Conservation (phyloP, 2,113 vertebrate genomes). For the Pollimyrus isidori region DNA sequence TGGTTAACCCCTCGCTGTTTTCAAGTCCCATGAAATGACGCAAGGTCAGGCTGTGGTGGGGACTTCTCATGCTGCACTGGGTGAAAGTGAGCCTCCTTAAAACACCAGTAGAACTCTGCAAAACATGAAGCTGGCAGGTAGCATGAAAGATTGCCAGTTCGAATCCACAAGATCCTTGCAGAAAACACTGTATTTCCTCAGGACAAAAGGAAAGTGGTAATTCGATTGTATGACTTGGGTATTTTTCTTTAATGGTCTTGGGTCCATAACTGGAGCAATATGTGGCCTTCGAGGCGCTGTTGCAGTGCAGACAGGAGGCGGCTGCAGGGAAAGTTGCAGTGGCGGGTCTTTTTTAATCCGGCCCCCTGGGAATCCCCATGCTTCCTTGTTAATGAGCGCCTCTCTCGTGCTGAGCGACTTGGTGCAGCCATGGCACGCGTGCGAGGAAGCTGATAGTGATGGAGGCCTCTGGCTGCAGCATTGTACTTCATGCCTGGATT, state of each 20-base stretch:
- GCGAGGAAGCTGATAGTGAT: constrained; percentile 17
- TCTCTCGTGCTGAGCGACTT: constrained; percentile 4
- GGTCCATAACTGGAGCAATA: background rate
- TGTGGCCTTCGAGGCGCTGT: background rate
- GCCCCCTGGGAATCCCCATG: background rate
- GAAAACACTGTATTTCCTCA: background rate
- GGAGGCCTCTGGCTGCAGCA: background rate
- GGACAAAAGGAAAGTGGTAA: background rate
- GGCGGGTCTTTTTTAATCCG: constrained; percentile 6
- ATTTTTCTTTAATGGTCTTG: background rate
- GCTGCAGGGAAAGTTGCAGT: background rate
- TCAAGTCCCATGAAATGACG: background rate
- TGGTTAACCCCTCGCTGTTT: background rate
- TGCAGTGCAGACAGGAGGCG: background rate
- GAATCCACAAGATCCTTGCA: background rate
- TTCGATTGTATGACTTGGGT: background rate
- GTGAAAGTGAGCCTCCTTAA: background rate
- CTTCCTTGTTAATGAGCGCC: background rate
- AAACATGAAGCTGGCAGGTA: background rate
- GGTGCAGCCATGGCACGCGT: background rate
- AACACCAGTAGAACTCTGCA: background rate
- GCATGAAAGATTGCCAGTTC: background rate
- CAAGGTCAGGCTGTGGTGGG: background rate
- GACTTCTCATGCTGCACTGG: background rate
- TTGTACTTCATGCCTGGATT: constrained; percentile 14